Percentiles rank a stretch among this genome's conserved stretches.
These are phyloP conservation scores for Eupithecia exiguata DNA, from an alignment of 2,888 invertebrate species.

Conservation along the genomic window DNA sequence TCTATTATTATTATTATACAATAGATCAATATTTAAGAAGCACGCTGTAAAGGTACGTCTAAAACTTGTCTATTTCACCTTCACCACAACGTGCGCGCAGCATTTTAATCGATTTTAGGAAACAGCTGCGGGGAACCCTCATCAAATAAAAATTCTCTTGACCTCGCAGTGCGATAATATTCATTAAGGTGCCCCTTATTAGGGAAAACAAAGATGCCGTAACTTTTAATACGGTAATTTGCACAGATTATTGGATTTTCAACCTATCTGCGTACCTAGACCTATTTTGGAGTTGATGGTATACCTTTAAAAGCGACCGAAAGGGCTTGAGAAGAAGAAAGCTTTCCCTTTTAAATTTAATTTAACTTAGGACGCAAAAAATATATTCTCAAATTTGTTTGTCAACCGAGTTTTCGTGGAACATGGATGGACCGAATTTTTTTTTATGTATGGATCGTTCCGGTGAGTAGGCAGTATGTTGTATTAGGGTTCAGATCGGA, in stretches of 20 bases:
- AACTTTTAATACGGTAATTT: constrained; percentile 30
- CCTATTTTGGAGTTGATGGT: not conserved
- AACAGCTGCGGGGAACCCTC: not conserved
- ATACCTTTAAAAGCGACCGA: not conserved
- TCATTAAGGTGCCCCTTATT: constrained; percentile 28
- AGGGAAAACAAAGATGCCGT: constrained; percentile 28
- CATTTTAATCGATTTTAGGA: not conserved
- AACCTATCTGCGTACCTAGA: constrained; percentile 5
- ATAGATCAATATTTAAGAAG: not conserved
- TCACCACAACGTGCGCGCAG: not conserved
- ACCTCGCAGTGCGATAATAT: constrained; percentile 23
- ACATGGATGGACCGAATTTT: not conserved
- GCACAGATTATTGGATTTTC: constrained; percentile 26
- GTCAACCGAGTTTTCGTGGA: not conserved
- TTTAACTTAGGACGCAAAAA: not conserved
- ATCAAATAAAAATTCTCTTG: constrained; percentile 15
- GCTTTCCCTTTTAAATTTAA: not conserved
- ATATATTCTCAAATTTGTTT: not conserved
- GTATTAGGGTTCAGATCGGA: no score
- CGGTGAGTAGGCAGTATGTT: not conserved
- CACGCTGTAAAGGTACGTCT: not conserved
- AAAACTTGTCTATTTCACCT: not conserved
- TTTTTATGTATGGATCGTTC: not conserved
- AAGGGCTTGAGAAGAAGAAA: not conserved
- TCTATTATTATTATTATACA: not conserved